These are phyloP conservation scores for Drosophila kanekoi DNA, from an alignment of 2,888 invertebrate genomes.

Conservation along the genomic window DNA sequence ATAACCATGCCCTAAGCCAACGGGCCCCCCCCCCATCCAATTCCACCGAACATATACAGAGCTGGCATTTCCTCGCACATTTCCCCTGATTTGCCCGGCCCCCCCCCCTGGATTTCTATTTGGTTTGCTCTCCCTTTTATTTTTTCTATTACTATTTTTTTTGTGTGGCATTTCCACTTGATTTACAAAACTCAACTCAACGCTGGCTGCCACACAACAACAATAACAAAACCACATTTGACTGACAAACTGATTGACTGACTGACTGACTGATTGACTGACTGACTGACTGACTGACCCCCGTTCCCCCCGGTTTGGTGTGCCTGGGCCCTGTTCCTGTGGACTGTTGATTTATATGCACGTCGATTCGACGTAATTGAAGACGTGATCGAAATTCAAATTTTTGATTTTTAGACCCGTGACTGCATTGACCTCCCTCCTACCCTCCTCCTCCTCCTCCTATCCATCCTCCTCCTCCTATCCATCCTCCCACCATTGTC, in stretches of 20 bases:
- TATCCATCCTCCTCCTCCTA: too few relatives aligned
- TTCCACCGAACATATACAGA: background rate
- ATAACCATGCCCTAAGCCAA: too few relatives aligned
- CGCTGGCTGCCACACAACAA: conserved; percentile 42
- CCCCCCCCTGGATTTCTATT: conserved; percentile 3
- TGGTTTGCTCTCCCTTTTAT: conserved; percentile 16
- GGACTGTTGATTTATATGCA: conserved; percentile 77
- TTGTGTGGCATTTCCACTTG: conserved; percentile 75
- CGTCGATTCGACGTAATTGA: conserved; percentile 80
- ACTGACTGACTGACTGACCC: conserved; percentile 28
- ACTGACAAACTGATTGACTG: conserved; percentile 65
- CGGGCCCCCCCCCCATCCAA: background rate
- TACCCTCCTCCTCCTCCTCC: too few relatives aligned
- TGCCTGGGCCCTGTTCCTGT: background rate
- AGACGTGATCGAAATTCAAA: conserved; percentile 81
- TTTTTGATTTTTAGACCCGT: conserved; percentile 76
- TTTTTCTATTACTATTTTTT: conserved; percentile 18
- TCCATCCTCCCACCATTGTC: too few relatives aligned
- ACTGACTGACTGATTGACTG: conserved; percentile 62
- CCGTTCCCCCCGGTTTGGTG: background rate
- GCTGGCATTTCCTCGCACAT: conserved; percentile 2
- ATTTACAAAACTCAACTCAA: conserved; percentile 78
- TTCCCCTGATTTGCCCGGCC: background rate
- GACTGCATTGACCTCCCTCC: conserved; percentile 58
- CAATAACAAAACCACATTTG: conserved; percentile 73